These are phyloP conservation scores for Aleiodes sp. DNA, from an alignment of 1,140 invertebrate genomes.

Conservation along the genomic window DNA sequence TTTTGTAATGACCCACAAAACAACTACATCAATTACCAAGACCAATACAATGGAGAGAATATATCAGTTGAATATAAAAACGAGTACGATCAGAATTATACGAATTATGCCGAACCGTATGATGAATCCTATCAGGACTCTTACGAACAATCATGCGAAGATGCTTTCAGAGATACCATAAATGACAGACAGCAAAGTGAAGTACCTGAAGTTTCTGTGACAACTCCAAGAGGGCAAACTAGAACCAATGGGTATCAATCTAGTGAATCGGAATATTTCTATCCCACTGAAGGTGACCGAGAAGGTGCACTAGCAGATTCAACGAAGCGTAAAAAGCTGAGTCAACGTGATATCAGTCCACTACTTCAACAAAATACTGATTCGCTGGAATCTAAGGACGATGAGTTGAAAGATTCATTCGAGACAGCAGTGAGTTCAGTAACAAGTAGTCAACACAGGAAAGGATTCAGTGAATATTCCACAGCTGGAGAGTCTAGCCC, in stretches of 20 bases:
- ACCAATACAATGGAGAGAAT: slow-evolving; percentile 51
- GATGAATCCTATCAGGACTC: slow-evolving; percentile 54
- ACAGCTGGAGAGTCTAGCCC: slow-evolving; percentile 54
- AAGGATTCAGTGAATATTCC: slow-evolving; percentile 59
- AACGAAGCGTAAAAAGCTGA: slow-evolving; percentile 48
- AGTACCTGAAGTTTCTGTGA: slow-evolving; percentile 58
- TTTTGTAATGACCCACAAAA: slow-evolving; percentile 43
- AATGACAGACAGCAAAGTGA: slow-evolving; percentile 51
- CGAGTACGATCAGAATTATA: slow-evolving; percentile 49
- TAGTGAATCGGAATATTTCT: slow-evolving; percentile 57
- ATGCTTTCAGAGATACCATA: slow-evolving; percentile 34
- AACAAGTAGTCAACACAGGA: slow-evolving; percentile 59
- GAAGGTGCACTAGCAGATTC: slow-evolving; percentile 36
- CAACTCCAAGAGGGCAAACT: slow-evolving; percentile 56
- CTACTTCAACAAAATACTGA: slow-evolving; percentile 66
- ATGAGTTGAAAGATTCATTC: slow-evolving; percentile 70
- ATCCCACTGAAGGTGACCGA: slow-evolving; percentile 47
- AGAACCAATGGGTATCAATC: slow-evolving; percentile 56
- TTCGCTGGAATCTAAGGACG: slow-evolving; percentile 68
- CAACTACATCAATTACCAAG: slow-evolving; percentile 42
- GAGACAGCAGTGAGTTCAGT: slow-evolving; percentile 70
- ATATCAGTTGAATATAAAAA: slow-evolving; percentile 44
- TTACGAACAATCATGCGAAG: slow-evolving; percentile 54
- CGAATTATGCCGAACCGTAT: slow-evolving; percentile 51
- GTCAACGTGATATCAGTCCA: slow-evolving; percentile 55